Evolutionary conservation across 2,113 vertebrate genomes (phyloP), one percentile per base, ranked within the genome.

Genomic region (Dicaeum eximium): DNA sequence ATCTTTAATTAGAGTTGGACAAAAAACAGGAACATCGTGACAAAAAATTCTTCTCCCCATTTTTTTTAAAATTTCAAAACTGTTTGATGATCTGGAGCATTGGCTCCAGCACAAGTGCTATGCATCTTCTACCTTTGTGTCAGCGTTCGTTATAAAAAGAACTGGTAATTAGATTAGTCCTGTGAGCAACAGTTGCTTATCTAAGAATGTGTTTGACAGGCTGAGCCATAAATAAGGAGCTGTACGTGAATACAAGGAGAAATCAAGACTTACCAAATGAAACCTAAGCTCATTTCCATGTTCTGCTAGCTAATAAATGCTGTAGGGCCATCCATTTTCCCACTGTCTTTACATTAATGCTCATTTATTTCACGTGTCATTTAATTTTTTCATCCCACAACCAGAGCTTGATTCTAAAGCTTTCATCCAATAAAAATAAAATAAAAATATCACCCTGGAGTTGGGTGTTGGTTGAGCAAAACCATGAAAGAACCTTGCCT

Each of bases 1-100:
- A 69, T 75, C 84, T 95, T 93, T 94, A 95, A 95, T 97, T 97
- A 84, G 92, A 95, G 67, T 82, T 96, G 93, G 93, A 88, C 62
- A 95, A 95, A 94, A 95, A 88, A 86, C 85, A 88, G 82, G 90
- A 88, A 95, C 86, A 86, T 92, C n/a, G 30, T 95, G 93, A 96
- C 90, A 93, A 96, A 93, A 93, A 94, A 80, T 37, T 37, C 33
- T 83, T 62, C 50, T 77, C 13, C 70, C 62, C 56, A 8, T 77
- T 83, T 90, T 77, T 66, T 47, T 44, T 6, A 7, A 7, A 37
- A 83, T 92, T 93, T 94, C 72, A 69, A 18, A 92, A 80, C 66
- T 61, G 85, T 96, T 96, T 73, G 75, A 95, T 95, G 92, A 93
- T 95, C 88, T 92, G 88, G 79, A 75, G 92, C 88, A 90, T 79